Conservation (phyloP, 1,140 invertebrate genomes). For the Drosophila mayri region DNA sequence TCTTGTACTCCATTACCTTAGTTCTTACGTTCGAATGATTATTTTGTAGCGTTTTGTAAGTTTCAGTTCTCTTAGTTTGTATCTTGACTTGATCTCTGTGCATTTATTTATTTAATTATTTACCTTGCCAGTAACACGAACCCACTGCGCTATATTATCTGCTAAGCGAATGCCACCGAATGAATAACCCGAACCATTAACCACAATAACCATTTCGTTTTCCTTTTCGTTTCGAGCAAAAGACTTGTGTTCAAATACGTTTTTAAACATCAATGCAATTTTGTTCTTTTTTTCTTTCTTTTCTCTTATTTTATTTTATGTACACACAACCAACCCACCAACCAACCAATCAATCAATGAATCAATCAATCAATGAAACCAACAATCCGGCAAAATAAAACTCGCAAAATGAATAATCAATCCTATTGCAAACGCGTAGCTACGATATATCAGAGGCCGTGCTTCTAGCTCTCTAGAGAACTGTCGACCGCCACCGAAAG, state of each 20-base stretch:
- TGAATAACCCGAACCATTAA: conserved; percentile 29
- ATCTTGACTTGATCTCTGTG: conserved; percentile 55
- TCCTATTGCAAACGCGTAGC: conserved; percentile 49
- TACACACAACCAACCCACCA: conserved; percentile 76
- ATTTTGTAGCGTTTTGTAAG: conserved; percentile 26
- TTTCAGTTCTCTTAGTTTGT: conserved; percentile 40
- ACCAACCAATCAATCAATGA: conserved; percentile 60
- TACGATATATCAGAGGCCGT: conserved; percentile 85
- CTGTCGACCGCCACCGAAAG: conserved; percentile 40
- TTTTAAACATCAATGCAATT: conserved; percentile 71
- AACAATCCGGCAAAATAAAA: conserved; percentile 32
- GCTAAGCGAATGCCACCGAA: conserved; percentile 17
- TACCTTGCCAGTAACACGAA: conserved; percentile 7
- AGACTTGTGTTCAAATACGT: conserved; percentile 59
- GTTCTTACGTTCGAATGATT: conserved; percentile 25
- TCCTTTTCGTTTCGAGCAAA: conserved; percentile 43
- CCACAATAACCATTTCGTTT: conserved; percentile 27
- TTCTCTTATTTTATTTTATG: conserved; percentile 83
- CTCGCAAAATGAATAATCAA: conserved; percentile 26
- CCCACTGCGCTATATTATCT: conserved; percentile 8
- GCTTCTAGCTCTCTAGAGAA: conserved; percentile 78
- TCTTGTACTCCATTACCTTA: conserved; percentile 26
- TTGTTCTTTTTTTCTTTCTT: conserved; percentile 78
- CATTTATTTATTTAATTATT: conserved; percentile 68
- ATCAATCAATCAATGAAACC: conserved; percentile 26